Percentiles rank a stretch among this genome's conserved stretches.
phyloP scores from a whole-genome alignment of 2,888 invertebrate genomes.

The Didymodactylos carnosus region DNA sequence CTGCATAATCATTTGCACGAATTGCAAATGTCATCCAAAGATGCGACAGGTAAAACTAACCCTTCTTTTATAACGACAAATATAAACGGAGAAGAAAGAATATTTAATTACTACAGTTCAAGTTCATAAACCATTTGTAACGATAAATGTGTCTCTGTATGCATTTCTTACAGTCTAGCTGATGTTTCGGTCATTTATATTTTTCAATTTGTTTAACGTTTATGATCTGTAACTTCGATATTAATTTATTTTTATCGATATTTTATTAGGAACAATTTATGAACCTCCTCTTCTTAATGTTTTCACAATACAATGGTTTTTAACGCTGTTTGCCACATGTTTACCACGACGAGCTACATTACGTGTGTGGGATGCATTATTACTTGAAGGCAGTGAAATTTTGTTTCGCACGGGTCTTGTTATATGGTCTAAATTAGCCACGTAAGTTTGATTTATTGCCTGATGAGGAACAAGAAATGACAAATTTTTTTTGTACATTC shows the following conservation, averaged over 20 bases:
- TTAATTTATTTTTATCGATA: too few relatives aligned
- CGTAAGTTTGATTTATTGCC: background rate
- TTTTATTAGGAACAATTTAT: slow-evolving; percentile 42
- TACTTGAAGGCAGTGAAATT: slow-evolving; percentile 77
- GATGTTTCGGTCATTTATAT: too few relatives aligned
- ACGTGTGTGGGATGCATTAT: slow-evolving; percentile 80
- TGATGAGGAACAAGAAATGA: background rate
- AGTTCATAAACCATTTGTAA: too few relatives aligned
- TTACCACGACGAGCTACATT: slow-evolving; percentile 71
- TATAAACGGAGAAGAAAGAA: background rate
- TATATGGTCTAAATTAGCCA: slow-evolving; percentile 51
- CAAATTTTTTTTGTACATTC: background rate
- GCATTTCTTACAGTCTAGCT: too few relatives aligned
- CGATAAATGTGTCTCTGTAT: too few relatives aligned
- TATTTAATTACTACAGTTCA: too few relatives aligned
- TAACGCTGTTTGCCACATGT: slow-evolving; percentile 80
- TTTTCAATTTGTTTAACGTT: too few relatives aligned
- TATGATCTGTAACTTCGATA: too few relatives aligned
- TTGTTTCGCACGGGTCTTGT: slow-evolving; percentile 72
- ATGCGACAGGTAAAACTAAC: slow-evolving; percentile 37
- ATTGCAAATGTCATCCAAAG: slow-evolving; percentile 56
- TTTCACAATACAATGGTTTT: slow-evolving; percentile 98
- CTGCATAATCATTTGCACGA: slow-evolving; percentile 73
- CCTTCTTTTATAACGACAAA: background rate
- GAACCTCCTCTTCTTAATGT: slow-evolving; percentile 92